Evolutionary conservation across 30 jellyfish, hydroid and myxozoan species (phyloP).

Genomic region (Pseudorhiza aurosa): DNA sequence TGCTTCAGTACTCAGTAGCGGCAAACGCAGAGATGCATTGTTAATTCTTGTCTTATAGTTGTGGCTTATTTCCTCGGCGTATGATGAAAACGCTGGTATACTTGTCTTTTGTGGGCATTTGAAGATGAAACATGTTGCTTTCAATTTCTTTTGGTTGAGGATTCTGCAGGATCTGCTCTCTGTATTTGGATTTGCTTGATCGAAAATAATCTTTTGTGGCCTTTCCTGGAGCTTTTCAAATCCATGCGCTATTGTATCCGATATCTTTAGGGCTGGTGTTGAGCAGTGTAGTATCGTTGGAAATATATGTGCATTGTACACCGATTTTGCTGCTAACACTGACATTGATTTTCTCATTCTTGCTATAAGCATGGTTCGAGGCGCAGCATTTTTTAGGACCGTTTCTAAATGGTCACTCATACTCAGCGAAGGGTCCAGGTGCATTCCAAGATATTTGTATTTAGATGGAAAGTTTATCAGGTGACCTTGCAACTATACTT

Average conservation of each 20-base stretch:
- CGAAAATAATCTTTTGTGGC: constrained; percentile 16
- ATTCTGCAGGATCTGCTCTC: constrained; percentile 48
- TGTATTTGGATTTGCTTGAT: constrained; percentile 14
- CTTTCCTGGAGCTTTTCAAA: constrained; percentile 35
- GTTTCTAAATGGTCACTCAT: constrained; percentile 52
- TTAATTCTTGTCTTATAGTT: constrained; percentile 1
- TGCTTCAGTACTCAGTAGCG: constrained; percentile 26
- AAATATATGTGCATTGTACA: constrained; percentile 44
- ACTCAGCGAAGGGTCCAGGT: constrained; percentile 65
- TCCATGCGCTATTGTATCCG: constrained; percentile 16
- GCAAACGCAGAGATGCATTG: constrained; percentile 44
- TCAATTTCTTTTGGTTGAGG: constrained; percentile 33
- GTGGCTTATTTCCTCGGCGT: background rate
- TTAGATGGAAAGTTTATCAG: constrained; percentile 26
- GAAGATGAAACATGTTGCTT: background rate
- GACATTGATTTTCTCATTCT: constrained; percentile 27
- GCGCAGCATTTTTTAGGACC: constrained; percentile 24
- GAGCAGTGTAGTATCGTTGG: constrained; percentile 36
- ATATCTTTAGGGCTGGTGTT: constrained; percentile 22
- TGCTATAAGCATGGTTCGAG: constrained; percentile 48
- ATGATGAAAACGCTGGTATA: constrained; percentile 11
- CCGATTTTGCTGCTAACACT: constrained; percentile 36
- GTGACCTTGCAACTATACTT: constrained; percentile 51
- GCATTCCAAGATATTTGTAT: constrained; percentile 58
- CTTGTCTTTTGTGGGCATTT: constrained; percentile 35